Evolutionary conservation across 2,888 invertebrate genomes (phyloP).

Genomic region (Arenicola marina): DNA sequence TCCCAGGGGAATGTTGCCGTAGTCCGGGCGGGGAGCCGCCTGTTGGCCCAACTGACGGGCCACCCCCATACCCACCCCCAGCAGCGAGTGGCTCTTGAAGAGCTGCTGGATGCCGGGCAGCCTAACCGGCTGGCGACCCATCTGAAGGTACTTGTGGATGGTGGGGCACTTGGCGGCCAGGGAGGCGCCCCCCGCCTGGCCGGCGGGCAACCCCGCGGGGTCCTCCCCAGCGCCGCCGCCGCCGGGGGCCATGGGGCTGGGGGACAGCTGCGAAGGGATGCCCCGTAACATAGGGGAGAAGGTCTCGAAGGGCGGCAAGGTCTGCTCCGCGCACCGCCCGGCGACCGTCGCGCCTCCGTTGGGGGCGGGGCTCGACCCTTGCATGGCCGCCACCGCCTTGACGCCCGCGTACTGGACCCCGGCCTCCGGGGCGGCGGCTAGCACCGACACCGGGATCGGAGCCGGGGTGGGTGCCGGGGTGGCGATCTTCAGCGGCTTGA

Average conservation of each 20-base stretch:
- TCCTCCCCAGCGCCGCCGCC: too few species aligned
- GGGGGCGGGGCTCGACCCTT: too few species aligned
- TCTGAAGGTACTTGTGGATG: conserved; percentile 10
- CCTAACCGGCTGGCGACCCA: not conserved
- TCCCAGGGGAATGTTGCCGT: not conserved
- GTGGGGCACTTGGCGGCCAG: conserved; percentile 8
- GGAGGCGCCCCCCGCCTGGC: not conserved
- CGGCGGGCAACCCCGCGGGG: too few species aligned
- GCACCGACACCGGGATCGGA: too few species aligned
- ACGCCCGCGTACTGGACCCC: too few species aligned
- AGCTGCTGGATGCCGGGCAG: conserved; percentile 13
- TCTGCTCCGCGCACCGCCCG: too few species aligned
- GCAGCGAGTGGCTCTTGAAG: conserved; percentile 8
- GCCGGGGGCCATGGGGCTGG: not conserved
- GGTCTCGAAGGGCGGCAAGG: conserved; percentile 11
- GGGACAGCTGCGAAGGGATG: not conserved
- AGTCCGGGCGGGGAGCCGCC: not conserved
- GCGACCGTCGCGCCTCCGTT: too few species aligned
- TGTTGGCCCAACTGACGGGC: not conserved
- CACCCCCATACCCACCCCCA: not conserved
- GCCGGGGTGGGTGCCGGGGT: too few species aligned
- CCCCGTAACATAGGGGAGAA: not conserved
- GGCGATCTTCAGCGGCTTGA: too few species aligned
- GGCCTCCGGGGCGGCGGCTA: too few species aligned
- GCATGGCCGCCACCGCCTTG: too few species aligned